Evolutionary conservation across 1,140 invertebrate genomes (phyloP).

Genomic region (Ctenoplectra terminalis): DNA sequence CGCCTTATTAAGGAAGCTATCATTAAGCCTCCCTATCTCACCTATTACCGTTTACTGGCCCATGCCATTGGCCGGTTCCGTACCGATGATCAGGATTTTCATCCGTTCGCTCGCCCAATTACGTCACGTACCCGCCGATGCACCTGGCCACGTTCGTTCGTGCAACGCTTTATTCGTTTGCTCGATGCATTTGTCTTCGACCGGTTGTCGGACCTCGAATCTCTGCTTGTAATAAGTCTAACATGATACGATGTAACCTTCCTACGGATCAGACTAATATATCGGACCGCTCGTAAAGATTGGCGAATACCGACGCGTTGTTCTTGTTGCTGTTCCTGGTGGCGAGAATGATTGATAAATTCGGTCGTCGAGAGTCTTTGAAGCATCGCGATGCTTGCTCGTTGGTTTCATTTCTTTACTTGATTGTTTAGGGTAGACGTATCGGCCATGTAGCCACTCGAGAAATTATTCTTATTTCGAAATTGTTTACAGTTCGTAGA

Average conservation of each 20-base stretch:
- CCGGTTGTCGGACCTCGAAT: slow-evolving; percentile 24
- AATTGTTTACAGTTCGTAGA: too few species aligned
- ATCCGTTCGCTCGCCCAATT: slow-evolving; percentile 73
- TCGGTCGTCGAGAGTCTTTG: background rate
- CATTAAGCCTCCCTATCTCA: slow-evolving; percentile 76
- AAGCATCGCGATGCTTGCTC: background rate
- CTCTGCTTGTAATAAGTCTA: slow-evolving; percentile 13
- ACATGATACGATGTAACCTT: background rate
- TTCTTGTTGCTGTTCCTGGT: too few species aligned
- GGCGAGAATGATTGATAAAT: slow-evolving; percentile 5
- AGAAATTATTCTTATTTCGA: too few species aligned
- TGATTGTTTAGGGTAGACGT: too few species aligned
- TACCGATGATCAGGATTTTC: slow-evolving; percentile 79
- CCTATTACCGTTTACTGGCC: slow-evolving; percentile 71
- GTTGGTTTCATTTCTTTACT: background rate
- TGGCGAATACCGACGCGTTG: background rate
- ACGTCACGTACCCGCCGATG: slow-evolving; percentile 60
- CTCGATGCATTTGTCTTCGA: slow-evolving; percentile 40
- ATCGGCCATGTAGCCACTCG: too few species aligned
- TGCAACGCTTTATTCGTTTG: slow-evolving; percentile 35
- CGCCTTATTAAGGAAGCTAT: slow-evolving; percentile 79
- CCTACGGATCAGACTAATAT: background rate
- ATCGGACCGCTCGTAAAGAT: background rate
- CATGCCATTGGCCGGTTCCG: slow-evolving; percentile 70
- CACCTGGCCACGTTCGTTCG: slow-evolving; percentile 31